Percentiles rank a stretch among this genome's conserved stretches.
phyloP scores from a whole-genome alignment of 1,140 invertebrate genomes.

The Drosophila pseudoobscura region DNA sequence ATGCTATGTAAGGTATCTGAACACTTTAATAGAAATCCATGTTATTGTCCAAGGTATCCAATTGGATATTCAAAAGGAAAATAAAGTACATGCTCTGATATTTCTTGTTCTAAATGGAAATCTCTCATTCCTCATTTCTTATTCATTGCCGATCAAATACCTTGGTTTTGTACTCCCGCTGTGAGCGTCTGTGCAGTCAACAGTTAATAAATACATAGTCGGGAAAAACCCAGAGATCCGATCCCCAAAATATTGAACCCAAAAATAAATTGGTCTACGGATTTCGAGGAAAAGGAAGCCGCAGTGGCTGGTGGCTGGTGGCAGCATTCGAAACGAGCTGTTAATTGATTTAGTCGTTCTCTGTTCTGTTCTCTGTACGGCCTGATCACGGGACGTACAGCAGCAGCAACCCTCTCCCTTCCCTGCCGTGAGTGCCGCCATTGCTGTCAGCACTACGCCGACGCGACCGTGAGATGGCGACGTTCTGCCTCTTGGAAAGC shows the following conservation, averaged over 20 bases:
- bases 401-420: conserved; percentile 13
- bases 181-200: conserved; percentile 46
- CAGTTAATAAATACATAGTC: conserved; percentile 79
- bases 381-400: conserved; percentile 7
- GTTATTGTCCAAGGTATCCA: too few relatives aligned
- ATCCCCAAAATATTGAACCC: conserved; percentile 34
- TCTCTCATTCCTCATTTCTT: too few relatives aligned
- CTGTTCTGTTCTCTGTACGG: background rate
- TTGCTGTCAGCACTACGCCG: conserved; percentile 71
- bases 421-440: conserved; percentile 65
- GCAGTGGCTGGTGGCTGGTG: conserved; percentile 39
- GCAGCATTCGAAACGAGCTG: conserved; percentile 73
- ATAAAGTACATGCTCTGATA: too few relatives aligned
- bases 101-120: too few relatives aligned
- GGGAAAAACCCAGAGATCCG: conserved; percentile 42
- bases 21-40: background rate
- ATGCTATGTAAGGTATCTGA: background rate
- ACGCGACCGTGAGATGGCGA: conserved; percentile 70
- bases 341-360: conserved; percentile 79
- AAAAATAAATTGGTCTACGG: conserved; percentile 58
- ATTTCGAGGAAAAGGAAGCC: conserved; percentile 52
- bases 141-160: conserved; percentile 19
- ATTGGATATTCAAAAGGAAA: too few relatives aligned
- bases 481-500: background rate
- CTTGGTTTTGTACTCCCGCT: conserved; percentile 16